Evolutionary conservation across 1,140 invertebrate genomes (phyloP), one percentile per base, ranked within the genome.

Genomic region (Pachyrhynchus sulphureomaculatus): DNA sequence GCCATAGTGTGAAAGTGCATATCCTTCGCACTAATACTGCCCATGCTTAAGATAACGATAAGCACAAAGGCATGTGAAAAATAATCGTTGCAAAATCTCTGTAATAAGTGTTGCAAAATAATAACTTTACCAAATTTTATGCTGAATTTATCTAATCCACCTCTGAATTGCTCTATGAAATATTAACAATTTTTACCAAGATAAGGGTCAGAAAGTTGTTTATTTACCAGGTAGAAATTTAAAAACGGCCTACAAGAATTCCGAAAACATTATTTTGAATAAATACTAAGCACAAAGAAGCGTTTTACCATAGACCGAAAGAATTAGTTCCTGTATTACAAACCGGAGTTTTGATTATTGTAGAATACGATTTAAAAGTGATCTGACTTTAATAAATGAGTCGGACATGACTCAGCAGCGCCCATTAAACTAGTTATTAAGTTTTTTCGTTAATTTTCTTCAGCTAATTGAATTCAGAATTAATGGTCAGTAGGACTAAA

Each of bases 381-480:
- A 34, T n/a, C 33, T 51, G 45, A 48, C 45, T 51, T 51, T 34
- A 29, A 51, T 51, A 51, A 51, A 51, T 34, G 48, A 51, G 29
- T 12, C 10, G 24, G 17, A 36, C 12, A 36, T 51, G 48, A 51
- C 33, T 51, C 48, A 51, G 48, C 48, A 20, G 6, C 2, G 33
- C 10, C 48, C 29, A 51, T 51, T 51, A 51, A 51, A 32, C 48
- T 32, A 51, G 48, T 51, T 34, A 51, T 51, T 51, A 48, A 36
- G 15, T 51, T 51, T 51, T 51, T 51, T 51, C 33, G 18, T 33
- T 21, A 36, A 51, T 51, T 51, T 36, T 21, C 18, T 51, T 51
- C 17, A 32, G 48, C 48, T 51, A 51, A 51, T 51, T 51, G 48
- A 51, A 34, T 34, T 51, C 33, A 17, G 13, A 36, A 51, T 51